These are phyloP conservation scores for Acropora yongei DNA, from an alignment of 64 coral and sea anemone genomes.

Conservation along the genomic window DNA sequence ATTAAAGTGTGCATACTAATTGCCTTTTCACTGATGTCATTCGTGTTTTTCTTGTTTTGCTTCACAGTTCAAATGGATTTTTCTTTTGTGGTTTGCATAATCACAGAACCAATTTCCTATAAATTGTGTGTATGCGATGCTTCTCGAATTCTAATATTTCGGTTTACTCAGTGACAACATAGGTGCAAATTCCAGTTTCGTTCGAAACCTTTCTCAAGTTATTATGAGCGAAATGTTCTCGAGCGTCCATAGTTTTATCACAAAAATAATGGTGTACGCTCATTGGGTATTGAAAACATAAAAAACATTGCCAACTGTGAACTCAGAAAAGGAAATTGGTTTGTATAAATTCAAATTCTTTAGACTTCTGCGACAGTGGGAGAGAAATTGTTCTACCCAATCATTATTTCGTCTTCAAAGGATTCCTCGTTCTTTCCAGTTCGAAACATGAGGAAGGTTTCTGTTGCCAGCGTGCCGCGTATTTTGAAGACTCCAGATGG, in stretches of 20 bases:
- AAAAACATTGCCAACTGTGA: not conserved
- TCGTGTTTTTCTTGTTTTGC: not conserved
- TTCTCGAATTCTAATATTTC: not conserved
- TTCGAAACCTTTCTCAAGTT: not conserved
- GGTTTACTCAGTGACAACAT: not conserved
- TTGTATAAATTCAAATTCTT: not conserved
- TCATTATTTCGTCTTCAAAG: not conserved
- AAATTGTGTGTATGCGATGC: not conserved
- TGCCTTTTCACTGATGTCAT: constrained; percentile 5
- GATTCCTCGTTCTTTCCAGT: not conserved
- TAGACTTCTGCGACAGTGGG: not conserved
- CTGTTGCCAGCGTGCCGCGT: not conserved
- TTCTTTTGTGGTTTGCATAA: not conserved
- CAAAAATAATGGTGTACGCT: not conserved
- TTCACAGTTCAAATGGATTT: not conserved
- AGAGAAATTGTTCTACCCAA: not conserved
- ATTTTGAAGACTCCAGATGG: not conserved
- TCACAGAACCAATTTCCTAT: not conserved
- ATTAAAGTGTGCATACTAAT: constrained; percentile 23
- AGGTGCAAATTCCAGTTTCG: not conserved
- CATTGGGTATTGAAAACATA: not conserved
- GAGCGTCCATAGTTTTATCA: not conserved
- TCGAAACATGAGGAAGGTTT: not conserved
- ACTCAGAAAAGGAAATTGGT: not conserved
- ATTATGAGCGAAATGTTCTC: not conserved